Base-by-base conservation (phyloP, 2,113 vertebrate genomes). In the Psittacus erithacus region DNA sequence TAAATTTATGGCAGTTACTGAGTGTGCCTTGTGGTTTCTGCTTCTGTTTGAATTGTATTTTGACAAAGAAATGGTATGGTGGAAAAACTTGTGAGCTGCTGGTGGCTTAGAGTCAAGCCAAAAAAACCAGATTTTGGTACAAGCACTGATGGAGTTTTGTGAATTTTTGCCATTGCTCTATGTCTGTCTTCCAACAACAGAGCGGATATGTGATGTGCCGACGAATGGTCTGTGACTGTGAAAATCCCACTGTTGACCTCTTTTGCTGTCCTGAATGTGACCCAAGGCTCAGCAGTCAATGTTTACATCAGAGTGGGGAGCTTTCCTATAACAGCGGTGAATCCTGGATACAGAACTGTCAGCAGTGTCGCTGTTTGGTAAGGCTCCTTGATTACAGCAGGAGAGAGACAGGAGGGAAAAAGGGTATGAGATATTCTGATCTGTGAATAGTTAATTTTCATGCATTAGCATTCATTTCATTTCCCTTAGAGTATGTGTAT, bases 181-280 rank as follows among this genome's bases (percentile, higher is more conserved):
- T 90, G 59, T 67, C 50, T 95, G 49, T 88, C 41, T 92, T 96
- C 77, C n/a, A 22, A 78, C 29, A 74, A 23, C 96, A 99, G 99
- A 98, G 96, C 10, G 99, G 99, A 13, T 98, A 99, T 43, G 99
- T 99, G 90, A 99, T 99, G 99, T 99, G 99, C 65, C 98, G 99
- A 27, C 98, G 99, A 90, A 99, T 99, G 99, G 99, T 99, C 64
- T 99, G 99, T 87, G 99, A 99, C 97, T 99, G 99, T 87, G 99
- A 99, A 97, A 99, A 99, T 95, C 99, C 99, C 91, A 99, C 98
- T 0, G 99, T 99, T 70, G 99, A 99, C 96, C 98, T 99, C n/a
- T 99, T 99, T 88, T 99, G 99, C 97, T 99, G 99, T 88, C 99
- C 99, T 15, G 99, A 99, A 96, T 99, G 99, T 92, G 99, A 99